Evolutionary conservation across 2,888 invertebrate species (phyloP), one percentile per base, ranked within the genome.

Genomic region (Papilio protenor): DNA sequence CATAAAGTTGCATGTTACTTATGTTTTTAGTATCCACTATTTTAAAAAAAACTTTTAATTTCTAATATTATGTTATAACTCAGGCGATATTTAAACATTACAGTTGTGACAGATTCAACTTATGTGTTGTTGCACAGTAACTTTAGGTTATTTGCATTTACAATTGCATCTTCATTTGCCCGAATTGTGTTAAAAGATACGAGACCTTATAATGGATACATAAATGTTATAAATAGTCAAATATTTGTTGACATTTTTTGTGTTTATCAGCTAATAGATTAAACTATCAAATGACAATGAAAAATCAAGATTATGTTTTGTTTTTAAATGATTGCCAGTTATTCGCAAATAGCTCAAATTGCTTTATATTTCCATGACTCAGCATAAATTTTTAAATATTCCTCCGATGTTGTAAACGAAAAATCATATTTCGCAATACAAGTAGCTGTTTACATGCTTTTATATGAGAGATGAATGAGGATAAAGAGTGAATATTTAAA

Each of bases 361-460:
- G 27, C 4, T 61, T 64, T 11, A 66, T n/a, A 40, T 61, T 61
- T 61, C 2, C 61, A 27, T 66, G 40, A 66, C 18, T 40, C 18
- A 66, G 66, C 40, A 66, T 66, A 66, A 1, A 66, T 66, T n/a
- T 40, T 66, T 40, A 66, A 66, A 66, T 66, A 40, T 18, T 66
- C n/a, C 64, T n/a, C 11, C 66, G 40, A 64, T 40, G 40, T 18
- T n/a, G 66, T 11, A 66, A 40, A n/a, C 16, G 40, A n/a, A 66
- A 66, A 66, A 66, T 40, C 18, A 66, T 66, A 14, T 66, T 33
- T 33, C 23, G 11, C 27, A 59, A 27, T n/a, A 66, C 66, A 66
- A 66, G 40, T 66, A n/a, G 66, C n/a, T 40, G 40, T 27, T 27
- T 40, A n/a, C 40, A 40, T 40, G 27, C 33, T 64, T 64, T 33